Evolutionary conservation across 1,140 invertebrate genomes (phyloP).

Genomic region (Bombus fervidus): DNA sequence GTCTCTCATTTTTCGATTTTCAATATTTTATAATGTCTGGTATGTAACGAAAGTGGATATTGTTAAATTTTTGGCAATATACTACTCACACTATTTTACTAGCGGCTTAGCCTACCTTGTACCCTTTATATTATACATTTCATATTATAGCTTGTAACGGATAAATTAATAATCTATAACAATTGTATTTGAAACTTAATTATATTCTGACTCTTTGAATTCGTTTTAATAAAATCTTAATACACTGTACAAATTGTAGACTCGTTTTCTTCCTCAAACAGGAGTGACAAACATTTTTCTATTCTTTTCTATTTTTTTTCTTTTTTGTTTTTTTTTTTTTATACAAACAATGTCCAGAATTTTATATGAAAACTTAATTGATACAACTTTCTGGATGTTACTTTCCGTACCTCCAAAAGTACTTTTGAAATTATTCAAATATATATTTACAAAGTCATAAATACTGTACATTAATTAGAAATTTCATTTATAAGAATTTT

Average conservation of each 20-base stretch:
- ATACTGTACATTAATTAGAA: slow-evolving; percentile 37
- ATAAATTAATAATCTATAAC: slow-evolving; percentile 69
- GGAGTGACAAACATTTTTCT: not conserved
- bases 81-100: slow-evolving; percentile 65
- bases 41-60: slow-evolving; percentile 61
- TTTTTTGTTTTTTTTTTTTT: not conserved
- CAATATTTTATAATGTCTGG: slow-evolving; percentile 66
- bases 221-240: slow-evolving; percentile 76
- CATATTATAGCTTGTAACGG: slow-evolving; percentile 75
- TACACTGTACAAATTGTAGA: slow-evolving; percentile 60
- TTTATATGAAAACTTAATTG: not conserved
- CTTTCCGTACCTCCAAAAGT: slow-evolving; percentile 4
- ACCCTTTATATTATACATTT: slow-evolving; percentile 76
- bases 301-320: too few species aligned
- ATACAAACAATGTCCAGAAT: slow-evolving; percentile 3
- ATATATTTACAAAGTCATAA: slow-evolving; percentile 58
- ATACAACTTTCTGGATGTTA: slow-evolving; percentile 9
- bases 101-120: slow-evolving; percentile 72
- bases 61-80: slow-evolving; percentile 62
- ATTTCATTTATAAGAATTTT: slow-evolving; percentile 86
- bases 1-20: slow-evolving; percentile 60
- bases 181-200: slow-evolving; percentile 71
- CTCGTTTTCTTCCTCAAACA: not conserved
- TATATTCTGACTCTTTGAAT: slow-evolving; percentile 72
- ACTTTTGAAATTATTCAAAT: slow-evolving; percentile 20